These are phyloP conservation scores for Leucoraja erinaceus DNA, from an alignment of 2,113 vertebrate species.

Conservation along the genomic window DNA sequence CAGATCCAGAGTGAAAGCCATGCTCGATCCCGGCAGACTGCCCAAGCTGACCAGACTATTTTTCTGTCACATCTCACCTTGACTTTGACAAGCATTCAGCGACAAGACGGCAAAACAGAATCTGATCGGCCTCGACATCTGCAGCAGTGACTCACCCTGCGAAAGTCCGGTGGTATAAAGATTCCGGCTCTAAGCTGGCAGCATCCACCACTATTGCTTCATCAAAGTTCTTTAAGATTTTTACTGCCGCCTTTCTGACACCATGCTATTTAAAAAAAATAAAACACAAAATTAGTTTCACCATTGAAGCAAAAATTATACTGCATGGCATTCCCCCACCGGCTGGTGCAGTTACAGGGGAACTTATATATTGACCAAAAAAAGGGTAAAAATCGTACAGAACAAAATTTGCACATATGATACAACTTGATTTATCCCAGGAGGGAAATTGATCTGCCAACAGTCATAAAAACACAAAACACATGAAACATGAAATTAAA, in stretches of 20 bases:
- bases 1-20: no score
- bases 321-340: neutral
- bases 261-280: conserved; percentile 46
- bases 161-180: conserved; percentile 88
- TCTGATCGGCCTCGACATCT: neutral
- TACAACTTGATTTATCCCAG: no score
- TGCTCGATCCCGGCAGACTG: no score
- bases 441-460: no score
- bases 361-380: neutral
- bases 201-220: conserved; percentile 96
- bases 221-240: conserved; percentile 98
- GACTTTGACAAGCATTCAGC: neutral
- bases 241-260: conserved; percentile 81
- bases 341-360: neutral
- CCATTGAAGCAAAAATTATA: neutral
- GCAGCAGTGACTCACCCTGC: conserved; percentile 75
- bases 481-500: no score
- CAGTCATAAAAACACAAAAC: no score
- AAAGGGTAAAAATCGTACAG: neutral
- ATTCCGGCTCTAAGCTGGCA: conserved; percentile 90
- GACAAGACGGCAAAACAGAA: neutral
- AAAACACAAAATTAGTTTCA: neutral
- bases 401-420: conserved; percentile 30
- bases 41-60: no score
- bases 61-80: neutral